phyloP scores from a whole-genome alignment of 2,113 vertebrate species.

The Thunnus maccoyii region DNA sequence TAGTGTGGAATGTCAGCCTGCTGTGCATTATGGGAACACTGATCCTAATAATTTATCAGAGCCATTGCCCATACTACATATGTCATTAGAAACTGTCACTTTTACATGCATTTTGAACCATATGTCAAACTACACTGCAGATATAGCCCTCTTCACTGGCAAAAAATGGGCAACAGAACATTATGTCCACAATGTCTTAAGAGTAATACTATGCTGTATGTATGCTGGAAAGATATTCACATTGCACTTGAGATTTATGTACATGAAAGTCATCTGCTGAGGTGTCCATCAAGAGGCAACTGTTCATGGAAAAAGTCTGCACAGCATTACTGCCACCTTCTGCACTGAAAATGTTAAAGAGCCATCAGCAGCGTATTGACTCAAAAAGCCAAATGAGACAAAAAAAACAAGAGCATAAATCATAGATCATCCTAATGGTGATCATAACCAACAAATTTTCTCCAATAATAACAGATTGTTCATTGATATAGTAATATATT shows the following conservation, averaged over 20 bases:
- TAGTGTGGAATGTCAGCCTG: conserved; percentile 43
- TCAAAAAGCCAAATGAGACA: background rate
- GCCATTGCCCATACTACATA: background rate
- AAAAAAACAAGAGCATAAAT: background rate
- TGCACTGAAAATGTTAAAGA: conserved; percentile 32
- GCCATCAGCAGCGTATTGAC: conserved; percentile 7
- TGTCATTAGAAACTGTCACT: background rate
- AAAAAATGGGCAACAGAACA: background rate
- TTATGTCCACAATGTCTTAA: background rate
- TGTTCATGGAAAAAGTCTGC: conserved; percentile 13
- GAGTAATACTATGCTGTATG: background rate
- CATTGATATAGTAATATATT: conserved; percentile 35
- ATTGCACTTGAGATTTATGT: conserved; percentile 17
- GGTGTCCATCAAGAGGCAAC: conserved; percentile 20
- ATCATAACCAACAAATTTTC: conserved; percentile 18
- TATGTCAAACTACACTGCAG: background rate
- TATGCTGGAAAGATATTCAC: background rate
- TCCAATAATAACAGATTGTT: conserved; percentile 35
- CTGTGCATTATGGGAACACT: conserved; percentile 29
- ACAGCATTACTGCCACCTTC: conserved; percentile 53
- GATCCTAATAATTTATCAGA: conserved; percentile 11
- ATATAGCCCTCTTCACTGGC: background rate
- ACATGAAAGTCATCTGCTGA: conserved; percentile 11
- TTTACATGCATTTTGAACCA: background rate
- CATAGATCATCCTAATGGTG: background rate